Base-by-base conservation (phyloP, 1,140 invertebrate genomes). In the Cydia strobilella region DNA sequence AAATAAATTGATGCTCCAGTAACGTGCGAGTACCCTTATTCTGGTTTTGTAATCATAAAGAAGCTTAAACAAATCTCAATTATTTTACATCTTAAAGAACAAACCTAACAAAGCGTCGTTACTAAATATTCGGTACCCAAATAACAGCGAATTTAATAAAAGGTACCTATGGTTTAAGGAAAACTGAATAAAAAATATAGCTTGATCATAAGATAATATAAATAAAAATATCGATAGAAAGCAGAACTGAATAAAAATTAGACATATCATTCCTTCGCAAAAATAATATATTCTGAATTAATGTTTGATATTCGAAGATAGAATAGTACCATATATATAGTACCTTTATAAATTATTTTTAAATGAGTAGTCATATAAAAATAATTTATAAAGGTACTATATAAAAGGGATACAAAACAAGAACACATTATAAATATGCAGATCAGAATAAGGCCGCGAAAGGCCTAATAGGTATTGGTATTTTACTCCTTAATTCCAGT, bases 1-100 rank as follows among this genome's bases (percentile, higher is more conserved):
- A 92, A 92, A 93, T 91, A 90, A 89, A 91, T 90, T 83, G 86
- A 87, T 87, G 79, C 82, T 80, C 74, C 71, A 25, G 79, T 81
- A 82, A 81, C 79, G 82, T 84, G 83, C 82, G 25, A 20, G 72
- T 35, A 6, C 15, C 6, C 31, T 18, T 39, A 39, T 72, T 23
- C 39, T 39, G 20, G 9, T 23, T 20, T 12, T 59, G 20, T 51
- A 51, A 59, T 59, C 9, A 23, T 10, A 23, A 23, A 59, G 15
- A 59, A 59, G n/a, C 7, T 23, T 23, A 20, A 23, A 23, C 12
- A 59, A 59, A 59, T 23, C 7, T 10, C 2, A 18, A 54, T 18
- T 1, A 6, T 18, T 18, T n/a, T 54, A 18, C 4, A 18, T 7
- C n/a, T 54, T 20, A 9, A 18, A 54, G 5, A 7, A 54, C 4